These are phyloP conservation scores for Aphelenchoides besseyi DNA, from an alignment of 1,140 invertebrate species.

Conservation along the genomic window DNA sequence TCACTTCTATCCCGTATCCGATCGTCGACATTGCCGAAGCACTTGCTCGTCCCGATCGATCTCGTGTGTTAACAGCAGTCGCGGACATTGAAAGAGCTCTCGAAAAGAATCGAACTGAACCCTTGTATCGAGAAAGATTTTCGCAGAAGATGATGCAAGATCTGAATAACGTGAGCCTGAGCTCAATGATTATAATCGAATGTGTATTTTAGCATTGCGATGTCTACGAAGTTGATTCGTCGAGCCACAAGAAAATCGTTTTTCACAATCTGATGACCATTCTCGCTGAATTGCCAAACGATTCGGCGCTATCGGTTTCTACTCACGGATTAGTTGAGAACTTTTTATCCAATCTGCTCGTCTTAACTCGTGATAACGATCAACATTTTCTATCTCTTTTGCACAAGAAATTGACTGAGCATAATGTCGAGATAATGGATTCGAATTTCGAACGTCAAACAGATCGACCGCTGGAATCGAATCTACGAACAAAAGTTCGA, in stretches of 20 bases:
- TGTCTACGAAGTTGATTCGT: slow-evolving; percentile 40
- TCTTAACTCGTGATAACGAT: slow-evolving; percentile 11
- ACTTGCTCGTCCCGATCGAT: slow-evolving; percentile 33
- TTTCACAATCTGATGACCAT: slow-evolving; percentile 24
- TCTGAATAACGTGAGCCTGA: slow-evolving; percentile 29
- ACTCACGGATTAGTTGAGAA: slow-evolving; percentile 33
- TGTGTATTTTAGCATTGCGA: slow-evolving; percentile 32
- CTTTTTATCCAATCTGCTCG: slow-evolving; percentile 19
- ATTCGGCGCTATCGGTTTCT: slow-evolving; percentile 1
- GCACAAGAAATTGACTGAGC: slow-evolving; percentile 23
- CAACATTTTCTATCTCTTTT: slow-evolving; percentile 7
- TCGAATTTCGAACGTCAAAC: neutral
- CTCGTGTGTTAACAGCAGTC: slow-evolving; percentile 28
- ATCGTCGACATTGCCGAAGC: slow-evolving; percentile 49
- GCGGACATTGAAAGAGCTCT: slow-evolving; percentile 34
- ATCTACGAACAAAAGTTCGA: slow-evolving; percentile 12
- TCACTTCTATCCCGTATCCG: slow-evolving; percentile 45
- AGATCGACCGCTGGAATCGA: neutral
- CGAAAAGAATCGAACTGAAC: slow-evolving; percentile 36
- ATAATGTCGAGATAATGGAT: slow-evolving; percentile 20
- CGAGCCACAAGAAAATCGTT: slow-evolving; percentile 32
- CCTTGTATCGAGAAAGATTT: slow-evolving; percentile 19
- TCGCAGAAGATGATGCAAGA: slow-evolving; percentile 31
- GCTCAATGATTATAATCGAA: too few relatives aligned
- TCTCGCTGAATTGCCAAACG: slow-evolving; percentile 29